Conservation (phyloP, 2,888 invertebrate species). For the Xanthostigma xanthostigma region DNA sequence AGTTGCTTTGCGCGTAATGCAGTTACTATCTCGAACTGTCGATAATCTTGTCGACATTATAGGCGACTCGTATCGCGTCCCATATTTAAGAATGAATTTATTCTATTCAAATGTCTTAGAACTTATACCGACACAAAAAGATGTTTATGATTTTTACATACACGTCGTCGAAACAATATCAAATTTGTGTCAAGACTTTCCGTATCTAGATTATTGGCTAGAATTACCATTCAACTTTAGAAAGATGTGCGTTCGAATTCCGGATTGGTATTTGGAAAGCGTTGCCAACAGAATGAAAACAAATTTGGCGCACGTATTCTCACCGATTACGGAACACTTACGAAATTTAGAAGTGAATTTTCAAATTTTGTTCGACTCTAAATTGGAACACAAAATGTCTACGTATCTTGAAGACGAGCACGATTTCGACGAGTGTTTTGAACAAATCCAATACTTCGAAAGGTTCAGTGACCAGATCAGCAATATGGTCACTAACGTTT, state of each 20-base stretch:
- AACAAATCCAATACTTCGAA: slow-evolving; percentile 44
- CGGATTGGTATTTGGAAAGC: slow-evolving; percentile 17
- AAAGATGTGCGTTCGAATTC: slow-evolving; percentile 19
- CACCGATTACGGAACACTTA: slow-evolving; percentile 10
- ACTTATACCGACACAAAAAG: slow-evolving; percentile 41
- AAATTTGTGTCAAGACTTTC: slow-evolving; percentile 14
- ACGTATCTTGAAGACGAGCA: slow-evolving; percentile 34
- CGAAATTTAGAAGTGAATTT: slow-evolving; percentile 10
- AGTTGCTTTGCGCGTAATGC: slow-evolving; percentile 45
- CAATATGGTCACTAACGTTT: slow-evolving; percentile 47
- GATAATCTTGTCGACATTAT: slow-evolving; percentile 42
- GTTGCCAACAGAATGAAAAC: slow-evolving; percentile 6
- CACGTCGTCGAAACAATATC: slow-evolving; percentile 35
- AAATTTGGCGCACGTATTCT: slow-evolving; percentile 8
- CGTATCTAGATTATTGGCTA: slow-evolving; percentile 16
- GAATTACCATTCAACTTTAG: slow-evolving; percentile 15
- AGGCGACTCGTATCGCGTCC: slow-evolving; percentile 35
- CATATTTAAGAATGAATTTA: slow-evolving; percentile 43
- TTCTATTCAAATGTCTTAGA: slow-evolving; percentile 37
- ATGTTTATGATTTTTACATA: slow-evolving; percentile 40
- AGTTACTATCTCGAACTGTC: slow-evolving; percentile 50
- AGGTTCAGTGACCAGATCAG: slow-evolving; percentile 42
- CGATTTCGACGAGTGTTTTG: slow-evolving; percentile 42
- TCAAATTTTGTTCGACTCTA: slow-evolving; percentile 14
- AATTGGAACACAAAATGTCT: slow-evolving; percentile 26